These are phyloP conservation scores for Apamea sordens DNA, from an alignment of 2,888 invertebrate species.

Conservation along the genomic window DNA sequence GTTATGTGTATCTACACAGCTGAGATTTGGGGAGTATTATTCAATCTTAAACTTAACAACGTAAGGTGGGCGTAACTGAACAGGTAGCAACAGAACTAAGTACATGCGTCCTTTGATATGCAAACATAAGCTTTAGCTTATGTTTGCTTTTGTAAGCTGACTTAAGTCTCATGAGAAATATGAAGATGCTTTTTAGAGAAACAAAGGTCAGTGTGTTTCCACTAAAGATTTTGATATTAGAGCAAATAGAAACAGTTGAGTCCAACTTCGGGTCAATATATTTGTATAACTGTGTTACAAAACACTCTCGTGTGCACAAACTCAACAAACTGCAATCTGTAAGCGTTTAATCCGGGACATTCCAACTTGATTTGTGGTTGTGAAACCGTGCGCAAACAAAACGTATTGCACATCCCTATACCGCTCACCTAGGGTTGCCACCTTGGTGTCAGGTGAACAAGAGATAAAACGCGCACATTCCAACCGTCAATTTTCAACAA, in stretches of 20 bases:
- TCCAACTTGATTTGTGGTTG: conserved; percentile 80
- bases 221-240: conserved; percentile 3
- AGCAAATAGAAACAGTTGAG: not conserved
- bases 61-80: not conserved
- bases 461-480: conserved; percentile 24
- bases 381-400: conserved; percentile 74
- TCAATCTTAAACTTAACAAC: conserved; percentile 1
- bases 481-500: conserved; percentile 31
- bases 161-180: conserved; percentile 4
- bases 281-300: conserved; percentile 27
- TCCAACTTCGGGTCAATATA: conserved; percentile 23
- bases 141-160: no score
- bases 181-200: conserved; percentile 1
- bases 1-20: conserved; percentile 6
- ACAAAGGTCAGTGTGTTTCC: conserved; percentile 2
- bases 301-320: conserved; percentile 42
- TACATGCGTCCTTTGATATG: conserved; percentile 1
- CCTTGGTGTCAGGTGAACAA: conserved; percentile 16
- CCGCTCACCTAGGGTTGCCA: conserved; percentile 34
- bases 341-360: conserved; percentile 73
- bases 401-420: conserved; percentile 51
- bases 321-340: conserved; percentile 69
- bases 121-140: conserved; percentile 18
- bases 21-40: conserved; percentile 1
- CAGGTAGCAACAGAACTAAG: conserved; percentile 9